A percentile compares a stretch with the other conserved stretches of the same genome.
Conservation (phyloP, 2,888 invertebrate species). For the Peribatodes rhomboidaria region DNA sequence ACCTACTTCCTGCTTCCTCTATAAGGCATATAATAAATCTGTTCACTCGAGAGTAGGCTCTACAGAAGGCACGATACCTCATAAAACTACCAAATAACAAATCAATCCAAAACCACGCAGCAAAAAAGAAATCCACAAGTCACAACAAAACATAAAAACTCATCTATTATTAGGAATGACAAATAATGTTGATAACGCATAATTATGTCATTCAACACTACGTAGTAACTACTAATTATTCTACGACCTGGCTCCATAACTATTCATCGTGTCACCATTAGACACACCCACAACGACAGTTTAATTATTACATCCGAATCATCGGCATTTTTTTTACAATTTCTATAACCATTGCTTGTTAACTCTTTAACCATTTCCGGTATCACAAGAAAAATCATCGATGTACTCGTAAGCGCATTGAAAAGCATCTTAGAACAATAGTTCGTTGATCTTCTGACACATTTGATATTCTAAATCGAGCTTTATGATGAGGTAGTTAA, state of each 20-base stretch:
- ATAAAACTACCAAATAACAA: constrained; percentile 9
- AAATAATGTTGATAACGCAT: constrained; percentile 35
- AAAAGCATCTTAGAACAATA: constrained; percentile 7
- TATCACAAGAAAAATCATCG: constrained; percentile 13
- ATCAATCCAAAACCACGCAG: constrained; percentile 14
- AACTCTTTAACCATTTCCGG: neutral
- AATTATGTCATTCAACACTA: constrained; percentile 43
- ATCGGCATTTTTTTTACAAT: constrained; percentile 9
- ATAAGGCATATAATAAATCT: neutral
- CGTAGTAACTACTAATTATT: constrained; percentile 1
- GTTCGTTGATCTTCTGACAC: constrained; percentile 31
- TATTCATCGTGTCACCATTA: constrained; percentile 31
- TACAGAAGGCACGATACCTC: neutral
- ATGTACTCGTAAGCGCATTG: constrained; percentile 3
- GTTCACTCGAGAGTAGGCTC: neutral
- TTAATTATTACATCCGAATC: constrained; percentile 26
- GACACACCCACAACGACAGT: constrained; percentile 36
- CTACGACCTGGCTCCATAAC: constrained; percentile 12
- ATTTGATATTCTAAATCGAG: neutral
- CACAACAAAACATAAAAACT: constrained; percentile 25
- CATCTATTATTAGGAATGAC: constrained; percentile 32
- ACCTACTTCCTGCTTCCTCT: neutral
- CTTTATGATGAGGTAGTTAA: neutral
- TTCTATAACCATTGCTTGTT: constrained; percentile 14
- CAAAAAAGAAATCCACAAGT: constrained; percentile 11